phyloP scores from a whole-genome alignment of 2,888 invertebrate species.

The Megastigmus dorsalis region DNA sequence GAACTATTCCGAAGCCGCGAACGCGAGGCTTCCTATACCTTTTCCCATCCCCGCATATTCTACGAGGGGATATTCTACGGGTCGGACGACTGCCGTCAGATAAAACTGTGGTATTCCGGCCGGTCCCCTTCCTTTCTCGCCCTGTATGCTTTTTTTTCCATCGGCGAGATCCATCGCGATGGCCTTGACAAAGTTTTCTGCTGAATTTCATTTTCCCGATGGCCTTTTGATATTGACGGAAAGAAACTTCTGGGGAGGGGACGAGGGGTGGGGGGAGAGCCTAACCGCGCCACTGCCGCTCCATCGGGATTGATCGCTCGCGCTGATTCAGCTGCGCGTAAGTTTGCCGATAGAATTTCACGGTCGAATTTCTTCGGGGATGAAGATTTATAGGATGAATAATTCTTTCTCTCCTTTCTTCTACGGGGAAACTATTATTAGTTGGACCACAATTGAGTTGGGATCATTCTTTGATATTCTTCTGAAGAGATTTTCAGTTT shows the following conservation, averaged over 20 bases:
- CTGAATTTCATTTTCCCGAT: slow-evolving; percentile 43
- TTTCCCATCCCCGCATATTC: neutral
- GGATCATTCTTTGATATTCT: no score
- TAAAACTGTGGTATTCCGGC: neutral
- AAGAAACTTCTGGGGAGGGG: neutral
- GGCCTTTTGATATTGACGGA: slow-evolving; percentile 27
- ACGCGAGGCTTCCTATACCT: no score
- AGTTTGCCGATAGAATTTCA: slow-evolving; percentile 13
- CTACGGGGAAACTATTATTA: no score
- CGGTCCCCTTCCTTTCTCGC: neutral
- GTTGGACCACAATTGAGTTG: no score
- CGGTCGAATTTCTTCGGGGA: neutral
- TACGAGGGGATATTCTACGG: no score
- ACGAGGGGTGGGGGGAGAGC: no score
- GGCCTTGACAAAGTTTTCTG: slow-evolving; percentile 43
- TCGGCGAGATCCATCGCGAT: slow-evolving; percentile 9
- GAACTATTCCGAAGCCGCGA: slow-evolving; percentile 11
- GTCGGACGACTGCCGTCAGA: no score
- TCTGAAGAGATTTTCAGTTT: no score
- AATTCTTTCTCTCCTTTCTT: slow-evolving; percentile 3
- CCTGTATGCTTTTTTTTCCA: neutral
- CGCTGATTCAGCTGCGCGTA: slow-evolving; percentile 28
- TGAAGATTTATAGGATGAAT: slow-evolving; percentile 6
- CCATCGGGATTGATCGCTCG: slow-evolving; percentile 10
- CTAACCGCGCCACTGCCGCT: no score